These are phyloP conservation scores for Leptobrachium ailaonicum DNA, from an alignment of 2,113 vertebrate genomes.

Conservation along the genomic window DNA sequence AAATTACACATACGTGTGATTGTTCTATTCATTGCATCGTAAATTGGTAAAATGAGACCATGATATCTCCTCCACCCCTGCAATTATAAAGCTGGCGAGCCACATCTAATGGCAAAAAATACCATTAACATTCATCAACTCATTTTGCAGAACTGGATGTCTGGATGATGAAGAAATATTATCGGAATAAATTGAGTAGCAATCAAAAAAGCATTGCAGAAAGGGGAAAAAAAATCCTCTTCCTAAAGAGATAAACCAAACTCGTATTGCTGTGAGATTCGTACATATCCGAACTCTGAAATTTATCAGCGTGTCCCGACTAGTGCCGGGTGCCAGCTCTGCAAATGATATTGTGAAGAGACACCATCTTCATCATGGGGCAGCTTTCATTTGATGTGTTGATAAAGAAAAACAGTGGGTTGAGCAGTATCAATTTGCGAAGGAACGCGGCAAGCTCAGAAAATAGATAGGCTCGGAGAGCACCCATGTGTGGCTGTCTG, in stretches of 20 bases:
- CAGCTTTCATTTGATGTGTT: not conserved
- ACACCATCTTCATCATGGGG: not conserved
- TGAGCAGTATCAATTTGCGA: not conserved
- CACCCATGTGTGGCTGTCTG: not conserved
- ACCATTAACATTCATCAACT: not conserved
- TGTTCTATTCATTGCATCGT: not conserved
- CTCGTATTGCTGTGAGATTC: not conserved
- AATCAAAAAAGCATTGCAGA: not conserved
- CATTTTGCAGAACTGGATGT: not conserved
- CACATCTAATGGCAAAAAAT: constrained; percentile 23
- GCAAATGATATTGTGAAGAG: not conserved
- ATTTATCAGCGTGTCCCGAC: not conserved
- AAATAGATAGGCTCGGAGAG: not conserved
- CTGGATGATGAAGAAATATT: not conserved
- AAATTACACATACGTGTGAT: no score
- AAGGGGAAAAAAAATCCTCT: not conserved
- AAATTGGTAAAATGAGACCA: not conserved
- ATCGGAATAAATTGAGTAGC: not conserved
- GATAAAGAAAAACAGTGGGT: not conserved
- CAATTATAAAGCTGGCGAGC: constrained; percentile 29
- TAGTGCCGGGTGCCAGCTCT: not conserved
- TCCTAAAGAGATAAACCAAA: not conserved
- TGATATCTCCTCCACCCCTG: constrained; percentile 3
- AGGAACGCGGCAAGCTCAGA: not conserved
- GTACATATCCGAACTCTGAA: constrained; percentile 1